A percentile compares a stretch with the other conserved stretches of the same genome.
Conservation (phyloP, 2,888 invertebrate genomes). For the Hyles lineata region DNA sequence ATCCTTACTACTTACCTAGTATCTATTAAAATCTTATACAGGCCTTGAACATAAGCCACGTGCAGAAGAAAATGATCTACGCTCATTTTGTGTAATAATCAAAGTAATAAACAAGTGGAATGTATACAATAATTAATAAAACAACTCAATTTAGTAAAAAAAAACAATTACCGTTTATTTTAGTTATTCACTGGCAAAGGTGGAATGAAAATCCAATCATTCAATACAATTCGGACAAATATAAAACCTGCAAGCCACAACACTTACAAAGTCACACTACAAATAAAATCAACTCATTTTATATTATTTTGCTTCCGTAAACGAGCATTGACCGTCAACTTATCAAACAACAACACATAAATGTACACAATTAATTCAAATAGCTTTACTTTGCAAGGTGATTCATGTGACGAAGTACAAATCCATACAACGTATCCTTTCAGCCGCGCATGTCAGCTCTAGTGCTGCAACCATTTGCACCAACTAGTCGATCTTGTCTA, state of each 20-base stretch:
- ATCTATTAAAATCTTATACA: background rate
- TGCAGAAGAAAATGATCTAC: background rate
- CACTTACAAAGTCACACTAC: constrained; percentile 22
- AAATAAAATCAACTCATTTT: background rate
- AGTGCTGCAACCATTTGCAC: constrained; percentile 4
- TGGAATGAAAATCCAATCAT: constrained; percentile 44
- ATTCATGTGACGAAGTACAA: background rate
- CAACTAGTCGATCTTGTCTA: background rate
- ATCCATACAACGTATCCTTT: background rate
- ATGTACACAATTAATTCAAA: background rate
- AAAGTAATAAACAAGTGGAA: background rate
- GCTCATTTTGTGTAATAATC: background rate
- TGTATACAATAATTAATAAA: background rate
- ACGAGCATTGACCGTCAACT: background rate
- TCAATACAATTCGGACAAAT: constrained; percentile 19
- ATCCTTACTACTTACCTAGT: no score
- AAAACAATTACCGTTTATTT: constrained; percentile 35
- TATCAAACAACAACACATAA: background rate
- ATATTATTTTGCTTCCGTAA: background rate
- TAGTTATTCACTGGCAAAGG: constrained; percentile 32
- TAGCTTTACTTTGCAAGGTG: background rate
- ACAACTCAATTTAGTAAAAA: background rate
- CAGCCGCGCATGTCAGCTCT: background rate
- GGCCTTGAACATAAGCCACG: background rate
- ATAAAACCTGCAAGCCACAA: constrained; percentile 22